These are phyloP conservation scores for Riptortus pedestris DNA, from an alignment of 1,140 invertebrate species.

Conservation along the genomic window DNA sequence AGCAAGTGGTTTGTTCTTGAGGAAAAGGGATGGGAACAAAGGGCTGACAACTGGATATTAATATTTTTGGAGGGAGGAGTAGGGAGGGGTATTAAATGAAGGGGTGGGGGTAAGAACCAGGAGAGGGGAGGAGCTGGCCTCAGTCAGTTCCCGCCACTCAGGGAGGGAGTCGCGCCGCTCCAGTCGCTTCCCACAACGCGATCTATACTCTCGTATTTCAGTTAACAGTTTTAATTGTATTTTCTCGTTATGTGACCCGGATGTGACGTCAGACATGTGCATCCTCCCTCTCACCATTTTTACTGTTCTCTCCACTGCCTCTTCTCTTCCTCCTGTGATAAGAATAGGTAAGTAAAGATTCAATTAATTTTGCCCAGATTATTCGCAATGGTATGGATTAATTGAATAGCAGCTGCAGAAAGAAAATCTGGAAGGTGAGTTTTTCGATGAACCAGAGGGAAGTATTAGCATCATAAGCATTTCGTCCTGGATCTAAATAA, in stretches of 20 bases:
- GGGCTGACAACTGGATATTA: not conserved
- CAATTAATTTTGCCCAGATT: no score
- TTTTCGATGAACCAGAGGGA: no score
- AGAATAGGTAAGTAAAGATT: slow-evolving; percentile 7
- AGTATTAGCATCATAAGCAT: no score
- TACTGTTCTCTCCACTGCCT: not conserved
- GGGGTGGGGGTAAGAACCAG: not conserved
- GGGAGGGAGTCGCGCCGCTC: not conserved
- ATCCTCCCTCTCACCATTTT: not conserved
- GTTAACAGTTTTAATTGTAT: not conserved
- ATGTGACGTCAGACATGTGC: slow-evolving; percentile 2
- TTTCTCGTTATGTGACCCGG: not conserved
- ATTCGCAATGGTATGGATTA: no score
- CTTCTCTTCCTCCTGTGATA: slow-evolving; percentile 10
- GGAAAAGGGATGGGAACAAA: no score
- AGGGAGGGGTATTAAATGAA: not conserved
- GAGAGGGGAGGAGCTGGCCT: not conserved
- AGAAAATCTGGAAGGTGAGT: no score
- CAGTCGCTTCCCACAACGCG: not conserved
- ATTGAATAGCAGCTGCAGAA: no score
- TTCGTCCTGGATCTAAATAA: no score
- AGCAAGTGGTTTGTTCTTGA: no score
- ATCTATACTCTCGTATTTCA: no score
- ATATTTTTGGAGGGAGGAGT: not conserved
- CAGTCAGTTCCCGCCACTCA: not conserved